Evolutionary conservation across 30 jellyfish, hydroid and myxozoan genomes (phyloP), one percentile per base, ranked within the genome.

Genomic region (Hydractinia symbiolongicarpus): DNA sequence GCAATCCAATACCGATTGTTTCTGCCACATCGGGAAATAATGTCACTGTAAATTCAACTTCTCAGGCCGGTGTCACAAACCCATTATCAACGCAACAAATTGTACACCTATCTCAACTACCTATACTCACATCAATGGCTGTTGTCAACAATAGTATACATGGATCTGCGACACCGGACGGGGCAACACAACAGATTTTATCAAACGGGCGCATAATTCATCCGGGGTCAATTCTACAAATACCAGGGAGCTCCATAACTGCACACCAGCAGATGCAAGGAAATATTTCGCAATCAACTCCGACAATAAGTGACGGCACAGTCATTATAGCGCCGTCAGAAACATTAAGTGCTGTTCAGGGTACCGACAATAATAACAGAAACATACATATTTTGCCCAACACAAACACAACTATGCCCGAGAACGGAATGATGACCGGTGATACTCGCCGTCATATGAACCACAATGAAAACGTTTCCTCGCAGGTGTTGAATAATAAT

Each of bases 31-130:
- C 94, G 44, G 94, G 86, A 6, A 82, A 83, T 57, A 73, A 20
- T 1, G 50, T 30, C 44, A 30, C 44, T 30, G 44, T 30, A 30
- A 30, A 30, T 30, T 82, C 82, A 0, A 50, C 88, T 49, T 40
- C 88, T 7, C 50, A 68, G 1, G 84, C 64, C 64, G 53, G 73
- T 61, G 70, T 54, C 0, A 17, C 53, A 6, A 44, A 62, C 50
- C 79, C 44, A 9, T 21, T 78, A 7, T 68, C 90, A 10, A 62
- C 96, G 14, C 97, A 86, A 67, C 95, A 86, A 82, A 61, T 90
- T 50, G 98, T 93, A 13, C 81, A 67, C n/a, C 83, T 93, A 20
- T 85, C 98, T 30, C 96, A 93, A 54, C 89, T 87, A 1, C 98
- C 98, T 9, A 78, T 93, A 54, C 88, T 93, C 8, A 95, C 96